A percentile compares a stretch with the other conserved stretches of the same genome.
Evolutionary conservation across 2,888 invertebrate genomes (phyloP).

Genomic region (Aquatica leii): DNA sequence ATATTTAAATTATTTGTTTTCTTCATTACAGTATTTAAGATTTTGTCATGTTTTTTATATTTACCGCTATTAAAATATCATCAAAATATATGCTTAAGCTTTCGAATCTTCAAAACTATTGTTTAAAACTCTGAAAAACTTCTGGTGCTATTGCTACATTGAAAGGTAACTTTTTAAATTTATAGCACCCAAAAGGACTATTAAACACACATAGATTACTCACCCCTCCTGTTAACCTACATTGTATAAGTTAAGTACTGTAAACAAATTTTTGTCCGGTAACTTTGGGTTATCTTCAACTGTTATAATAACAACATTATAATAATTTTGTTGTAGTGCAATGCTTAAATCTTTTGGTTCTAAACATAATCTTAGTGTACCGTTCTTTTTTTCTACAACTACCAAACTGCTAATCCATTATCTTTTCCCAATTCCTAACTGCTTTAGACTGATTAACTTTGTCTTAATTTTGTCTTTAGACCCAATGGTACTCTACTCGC

Average conservation of each 20-base stretch:
- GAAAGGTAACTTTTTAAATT: not conserved
- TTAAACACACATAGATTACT: not conserved
- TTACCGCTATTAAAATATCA: too few species aligned
- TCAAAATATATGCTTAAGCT: too few species aligned
- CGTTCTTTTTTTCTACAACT: not conserved
- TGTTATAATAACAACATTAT: constrained; percentile 32
- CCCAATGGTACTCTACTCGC: too few species aligned
- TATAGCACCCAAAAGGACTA: not conserved
- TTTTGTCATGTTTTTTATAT: too few species aligned
- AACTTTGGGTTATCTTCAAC: constrained; percentile 34
- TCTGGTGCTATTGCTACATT: too few species aligned
- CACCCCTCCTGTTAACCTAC: not conserved
- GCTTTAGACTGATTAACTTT: too few species aligned
- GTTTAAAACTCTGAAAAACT: too few species aligned
- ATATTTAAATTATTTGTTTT: too few species aligned
- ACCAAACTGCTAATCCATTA: not conserved
- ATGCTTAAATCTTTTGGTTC: constrained; percentile 26
- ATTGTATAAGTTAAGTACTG: constrained; percentile 23
- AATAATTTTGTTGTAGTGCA: constrained; percentile 26
- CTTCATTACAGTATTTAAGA: too few species aligned
- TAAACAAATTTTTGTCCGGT: constrained; percentile 26
- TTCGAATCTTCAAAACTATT: too few species aligned
- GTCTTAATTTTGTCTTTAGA: not conserved
- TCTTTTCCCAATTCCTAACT: not conserved
- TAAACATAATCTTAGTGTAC: constrained; percentile 14